A percentile compares a stretch with the other conserved stretches of the same genome.
phyloP scores from a whole-genome alignment of 2,888 invertebrate genomes.

The Metacarcinus magister region DNA sequence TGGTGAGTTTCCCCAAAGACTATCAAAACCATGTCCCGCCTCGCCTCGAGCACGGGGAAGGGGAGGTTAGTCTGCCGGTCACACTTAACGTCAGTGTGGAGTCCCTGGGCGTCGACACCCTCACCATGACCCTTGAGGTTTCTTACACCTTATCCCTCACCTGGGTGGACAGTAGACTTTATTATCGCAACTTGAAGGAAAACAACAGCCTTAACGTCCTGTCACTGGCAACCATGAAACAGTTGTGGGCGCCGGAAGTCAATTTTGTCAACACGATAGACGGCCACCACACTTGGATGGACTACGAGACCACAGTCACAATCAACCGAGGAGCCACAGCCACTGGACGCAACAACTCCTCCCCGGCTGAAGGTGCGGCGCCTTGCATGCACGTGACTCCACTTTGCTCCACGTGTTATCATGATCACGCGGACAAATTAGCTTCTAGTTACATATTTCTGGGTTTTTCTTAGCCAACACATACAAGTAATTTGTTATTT shows the following conservation, averaged over 20 bases:
- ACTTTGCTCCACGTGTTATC: not conserved
- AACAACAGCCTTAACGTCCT: slow-evolving; percentile 77
- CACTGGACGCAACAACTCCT: slow-evolving; percentile 58
- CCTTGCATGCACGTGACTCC: not conserved
- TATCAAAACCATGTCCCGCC: slow-evolving; percentile 80
- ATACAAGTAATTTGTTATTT: not conserved
- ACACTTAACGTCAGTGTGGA: slow-evolving; percentile 69
- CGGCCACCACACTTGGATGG: slow-evolving; percentile 68
- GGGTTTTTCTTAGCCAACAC: not conserved
- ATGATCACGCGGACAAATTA: not conserved
- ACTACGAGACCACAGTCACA: slow-evolving; percentile 66
- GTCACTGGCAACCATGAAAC: slow-evolving; percentile 40
- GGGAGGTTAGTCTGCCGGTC: slow-evolving; percentile 61
- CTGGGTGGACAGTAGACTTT: slow-evolving; percentile 77
- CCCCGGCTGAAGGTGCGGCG: slow-evolving; percentile 74
- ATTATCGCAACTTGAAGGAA: slow-evolving; percentile 76
- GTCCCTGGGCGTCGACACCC: slow-evolving; percentile 73
- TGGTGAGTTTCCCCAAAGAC: slow-evolving; percentile 72
- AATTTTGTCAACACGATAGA: slow-evolving; percentile 76
- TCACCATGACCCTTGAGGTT: slow-evolving; percentile 72
- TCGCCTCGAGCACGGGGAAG: not conserved
- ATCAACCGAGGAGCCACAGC: slow-evolving; percentile 46
- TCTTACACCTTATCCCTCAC: slow-evolving; percentile 67
- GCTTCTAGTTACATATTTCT: not conserved
- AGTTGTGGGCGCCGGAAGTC: slow-evolving; percentile 76